phyloP scores from a whole-genome alignment of 2,888 invertebrate species.

The Julus scandinavius region DNA sequence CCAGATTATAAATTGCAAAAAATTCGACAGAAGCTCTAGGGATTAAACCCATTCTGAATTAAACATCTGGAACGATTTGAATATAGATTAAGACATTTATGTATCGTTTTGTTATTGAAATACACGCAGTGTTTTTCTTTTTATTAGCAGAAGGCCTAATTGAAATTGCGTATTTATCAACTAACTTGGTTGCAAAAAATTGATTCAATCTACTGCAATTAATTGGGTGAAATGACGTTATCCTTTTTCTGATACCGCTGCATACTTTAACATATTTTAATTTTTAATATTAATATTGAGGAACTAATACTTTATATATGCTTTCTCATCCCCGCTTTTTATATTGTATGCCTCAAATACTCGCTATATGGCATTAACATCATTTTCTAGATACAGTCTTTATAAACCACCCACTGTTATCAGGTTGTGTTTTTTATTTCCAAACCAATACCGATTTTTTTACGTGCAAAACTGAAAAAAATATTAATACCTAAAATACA shows the following conservation, averaged over 20 bases:
- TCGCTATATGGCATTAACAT: not conserved
- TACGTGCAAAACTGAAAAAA: not conserved
- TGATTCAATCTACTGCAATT: not conserved
- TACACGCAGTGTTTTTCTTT: too few species aligned
- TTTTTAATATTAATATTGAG: not conserved
- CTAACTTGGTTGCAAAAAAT: not conserved
- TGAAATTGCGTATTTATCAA: not conserved
- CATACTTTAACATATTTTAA: constrained; percentile 4
- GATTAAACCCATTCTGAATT: too few species aligned
- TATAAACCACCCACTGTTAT: not conserved
- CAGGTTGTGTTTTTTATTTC: not conserved
- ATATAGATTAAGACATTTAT: too few species aligned
- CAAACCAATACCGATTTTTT: not conserved
- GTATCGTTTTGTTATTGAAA: too few species aligned
- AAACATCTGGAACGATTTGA: too few species aligned
- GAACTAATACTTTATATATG: not conserved
- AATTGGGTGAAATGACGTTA: not conserved
- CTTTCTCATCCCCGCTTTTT: not conserved
- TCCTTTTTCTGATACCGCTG: not conserved
- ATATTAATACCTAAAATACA: not conserved
- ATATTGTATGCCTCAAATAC: not conserved
- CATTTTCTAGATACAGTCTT: constrained; percentile 22
- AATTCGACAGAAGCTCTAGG: too few species aligned
- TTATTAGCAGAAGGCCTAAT: not conserved
- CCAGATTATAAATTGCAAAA: too few species aligned